Evolutionary conservation across 2,113 vertebrate genomes (phyloP), one percentile per base, ranked within the genome.

Genomic region (Sula dactylatra): DNA sequence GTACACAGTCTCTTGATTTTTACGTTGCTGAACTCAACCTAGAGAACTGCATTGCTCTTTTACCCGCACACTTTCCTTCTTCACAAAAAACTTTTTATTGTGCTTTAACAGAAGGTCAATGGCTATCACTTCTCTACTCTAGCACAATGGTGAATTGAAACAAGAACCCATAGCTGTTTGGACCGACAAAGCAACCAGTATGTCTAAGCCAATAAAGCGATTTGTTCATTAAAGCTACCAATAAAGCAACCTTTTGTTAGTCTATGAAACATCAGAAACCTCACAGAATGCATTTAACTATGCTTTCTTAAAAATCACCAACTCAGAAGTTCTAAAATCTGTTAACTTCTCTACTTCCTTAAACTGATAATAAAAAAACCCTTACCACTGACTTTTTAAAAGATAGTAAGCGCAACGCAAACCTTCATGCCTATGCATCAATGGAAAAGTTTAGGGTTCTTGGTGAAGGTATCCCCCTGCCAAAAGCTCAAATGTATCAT

Each of bases 221-320:
- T 98, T 98, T 97, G 97, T 98, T 98, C 98, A 98, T 98, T 98
- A 98, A 98, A 97, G 94, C 97, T 98, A 97, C 97, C 97, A 98
- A 98, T 98, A 98, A 98, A 98, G 98, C 97, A 98, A 98, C 97
- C 98, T 98, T 98, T 98, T 98, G 98, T 98, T 98, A 98, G 93
- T 97, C 96, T 98, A 95, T 95, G 97, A 98, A 98, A 98, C 96
- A 98, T 98, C 98, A 98, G 97, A 98, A 98, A 97, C 95, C 94
- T 98, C 97, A 87, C 18, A 97, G 96, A 97, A 97, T 93, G 88
- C 93, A 95, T 97, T 95, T 95, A 97, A 97, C 95, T 97, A 78
- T 59, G 96, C 84, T 97, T 96, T 98, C 97, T 96, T 97, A 69
- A 95, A 95, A 95, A 92, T 94, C 85, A 94, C 94, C 88, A 97